Conservation (phyloP, 2,888 invertebrate genomes). For the Ophraella communa region DNA sequence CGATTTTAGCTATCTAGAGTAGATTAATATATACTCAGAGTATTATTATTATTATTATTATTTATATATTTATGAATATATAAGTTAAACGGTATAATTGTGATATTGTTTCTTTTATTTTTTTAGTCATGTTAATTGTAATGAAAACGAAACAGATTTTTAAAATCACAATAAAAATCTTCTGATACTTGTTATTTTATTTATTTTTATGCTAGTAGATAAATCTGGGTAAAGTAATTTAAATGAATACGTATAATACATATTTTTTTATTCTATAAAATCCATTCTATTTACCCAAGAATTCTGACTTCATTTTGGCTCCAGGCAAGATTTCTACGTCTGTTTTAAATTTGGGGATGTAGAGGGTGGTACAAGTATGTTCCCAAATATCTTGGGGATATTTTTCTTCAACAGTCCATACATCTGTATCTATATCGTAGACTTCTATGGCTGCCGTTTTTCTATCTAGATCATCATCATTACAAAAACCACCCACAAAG, state of each 20-base stretch:
- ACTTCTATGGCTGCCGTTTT: constrained; percentile 72
- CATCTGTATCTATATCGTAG: constrained; percentile 67
- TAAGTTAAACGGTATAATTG: constrained; percentile 20
- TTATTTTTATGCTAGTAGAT: too few species aligned
- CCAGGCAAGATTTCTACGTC: constrained; percentile 49
- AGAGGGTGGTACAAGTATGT: constrained; percentile 71
- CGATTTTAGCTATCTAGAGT: constrained; percentile 25
- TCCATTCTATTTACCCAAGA: too few species aligned
- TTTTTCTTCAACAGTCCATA: constrained; percentile 69
- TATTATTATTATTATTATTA: constrained; percentile 23
- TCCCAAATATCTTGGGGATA: constrained; percentile 76
- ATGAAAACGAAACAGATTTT: constrained; percentile 10
- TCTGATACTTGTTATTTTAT: not conserved
- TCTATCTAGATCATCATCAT: constrained; percentile 71
- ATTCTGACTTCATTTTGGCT: constrained; percentile 29
- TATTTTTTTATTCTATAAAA: too few species aligned
- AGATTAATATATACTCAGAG: constrained; percentile 24
- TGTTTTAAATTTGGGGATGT: constrained; percentile 65
- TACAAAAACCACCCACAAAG: constrained; percentile 73
- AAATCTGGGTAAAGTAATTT: too few species aligned
- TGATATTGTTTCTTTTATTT: constrained; percentile 22
- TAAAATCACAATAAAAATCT: constrained; percentile 21
- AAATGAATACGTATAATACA: too few species aligned
- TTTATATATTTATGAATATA: constrained; percentile 4
- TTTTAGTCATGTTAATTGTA: constrained; percentile 25